These are phyloP conservation scores for Falco punctatus DNA, from an alignment of 2,113 vertebrate genomes.

Conservation along the genomic window DNA sequence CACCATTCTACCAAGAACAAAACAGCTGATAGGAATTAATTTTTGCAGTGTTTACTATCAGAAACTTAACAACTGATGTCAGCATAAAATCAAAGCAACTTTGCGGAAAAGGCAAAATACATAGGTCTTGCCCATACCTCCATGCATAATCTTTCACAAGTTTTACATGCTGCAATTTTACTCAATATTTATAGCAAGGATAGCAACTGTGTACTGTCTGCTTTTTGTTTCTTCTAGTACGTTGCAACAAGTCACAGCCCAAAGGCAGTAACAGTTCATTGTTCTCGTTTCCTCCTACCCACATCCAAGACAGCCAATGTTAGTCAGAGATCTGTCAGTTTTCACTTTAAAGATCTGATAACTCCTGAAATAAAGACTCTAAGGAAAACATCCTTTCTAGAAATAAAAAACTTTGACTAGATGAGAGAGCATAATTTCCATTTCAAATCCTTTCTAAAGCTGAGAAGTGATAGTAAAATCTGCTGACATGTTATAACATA, in stretches of 20 bases:
- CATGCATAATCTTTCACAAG: neutral
- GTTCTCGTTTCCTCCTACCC: neutral
- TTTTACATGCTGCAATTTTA: neutral
- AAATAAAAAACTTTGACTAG: neutral
- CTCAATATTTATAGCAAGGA: neutral
- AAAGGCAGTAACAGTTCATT: neutral
- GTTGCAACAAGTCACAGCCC: neutral
- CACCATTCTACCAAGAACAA: neutral
- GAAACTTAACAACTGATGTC: neutral
- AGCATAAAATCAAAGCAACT: constrained; percentile 1
- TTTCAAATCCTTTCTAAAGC: neutral
- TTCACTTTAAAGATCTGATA: neutral
- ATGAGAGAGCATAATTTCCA: neutral
- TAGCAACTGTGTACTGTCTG: neutral
- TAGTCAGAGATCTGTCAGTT: neutral
- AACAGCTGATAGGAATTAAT: neutral
- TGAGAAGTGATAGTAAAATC: neutral
- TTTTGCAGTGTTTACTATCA: neutral
- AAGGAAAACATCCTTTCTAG: neutral
- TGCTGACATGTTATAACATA: neutral
- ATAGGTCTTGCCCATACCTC: neutral
- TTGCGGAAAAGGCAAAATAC: neutral
- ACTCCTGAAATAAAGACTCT: neutral
- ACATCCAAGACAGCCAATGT: neutral
- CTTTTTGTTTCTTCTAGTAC: neutral